Evolutionary conservation across 2,113 vertebrate species (phyloP), one percentile per base, ranked within the genome.

Genomic region (Natator depressus): DNA sequence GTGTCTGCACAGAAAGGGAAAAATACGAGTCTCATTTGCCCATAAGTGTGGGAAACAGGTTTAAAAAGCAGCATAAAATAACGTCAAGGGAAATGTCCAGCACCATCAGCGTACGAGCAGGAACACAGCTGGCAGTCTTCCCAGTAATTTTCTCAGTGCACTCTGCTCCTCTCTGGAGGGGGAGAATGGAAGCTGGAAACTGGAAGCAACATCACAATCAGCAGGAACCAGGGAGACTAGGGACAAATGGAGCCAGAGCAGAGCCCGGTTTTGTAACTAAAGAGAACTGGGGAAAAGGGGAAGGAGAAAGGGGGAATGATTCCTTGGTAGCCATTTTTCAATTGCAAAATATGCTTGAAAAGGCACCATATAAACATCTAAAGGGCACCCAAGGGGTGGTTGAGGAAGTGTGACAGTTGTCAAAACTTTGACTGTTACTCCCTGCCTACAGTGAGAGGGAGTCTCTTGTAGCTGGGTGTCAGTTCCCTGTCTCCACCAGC

Each of bases 201-300:
- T n/a, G 62, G 62, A 72, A 38, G 19, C n/a, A 72, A 20, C 29
- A 14, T 47, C 24, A 35, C 29, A 2, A 20, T 46, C 20, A 85
- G 35, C 25, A 57, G 14, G 6, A 89, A 10, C 0, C 0, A 38
- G 84, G 24, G 49, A 0, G 1, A 16, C 35, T 79, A 27, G 4
- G 31, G 65, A 79, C 10, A 88, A 80, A 65, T 92, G 8, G 13
- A 51, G n/a, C 3, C 9, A 9, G 17, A n/a, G 35, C 9, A 72
- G 8, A 72, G 65, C n/a, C 65, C 22, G 19, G n/a, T 72, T 72
- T 38, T 38, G 17, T 72, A n/a, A 22, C 65, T 72, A 72, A 72
- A 72, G 65, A 69, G 31, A n/a, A 20, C 14, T 16, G 35, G 59
- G 4, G 65, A 2, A 8, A 27, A 11, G 1, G 11, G 12, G 4